phyloP scores from a whole-genome alignment of 2,113 vertebrate species.

The Melanerpes formicivorus region DNA sequence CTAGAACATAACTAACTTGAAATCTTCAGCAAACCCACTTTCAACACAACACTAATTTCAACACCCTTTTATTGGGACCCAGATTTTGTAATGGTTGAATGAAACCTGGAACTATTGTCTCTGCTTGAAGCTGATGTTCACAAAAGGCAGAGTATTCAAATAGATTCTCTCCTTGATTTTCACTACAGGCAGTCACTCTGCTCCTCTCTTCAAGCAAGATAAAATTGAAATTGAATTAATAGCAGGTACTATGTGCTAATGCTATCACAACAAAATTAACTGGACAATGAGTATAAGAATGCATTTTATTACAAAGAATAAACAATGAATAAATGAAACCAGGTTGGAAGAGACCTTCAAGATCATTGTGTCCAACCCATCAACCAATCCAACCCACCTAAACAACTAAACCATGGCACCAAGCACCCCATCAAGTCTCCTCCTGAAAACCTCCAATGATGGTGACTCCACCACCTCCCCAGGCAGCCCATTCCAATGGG shows the following conservation, averaged over 20 bases:
- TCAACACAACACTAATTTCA: neutral
- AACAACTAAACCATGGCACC: no score
- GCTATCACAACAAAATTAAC: neutral
- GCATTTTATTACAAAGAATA: neutral
- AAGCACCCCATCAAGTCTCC: no score
- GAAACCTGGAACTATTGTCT: neutral
- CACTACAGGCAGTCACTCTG: neutral
- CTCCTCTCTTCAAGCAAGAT: neutral
- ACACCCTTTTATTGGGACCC: neutral
- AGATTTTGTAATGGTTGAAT: neutral
- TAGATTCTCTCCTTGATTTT: neutral
- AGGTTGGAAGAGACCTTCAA: no score
- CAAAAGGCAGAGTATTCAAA: neutral
- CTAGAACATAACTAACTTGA: neutral
- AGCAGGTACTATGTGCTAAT: slow-evolving; percentile 18
- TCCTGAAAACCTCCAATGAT: no score
- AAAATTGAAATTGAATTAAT: slow-evolving; percentile 28
- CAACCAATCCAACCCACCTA: no score
- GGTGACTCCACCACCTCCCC: no score
- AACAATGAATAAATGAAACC: no score
- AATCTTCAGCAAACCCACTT: neutral
- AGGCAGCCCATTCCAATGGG: no score
- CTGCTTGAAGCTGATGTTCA: neutral
- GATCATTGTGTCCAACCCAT: no score
- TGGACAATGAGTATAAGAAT: neutral